Evolutionary conservation across 2,797 vertebrate genomes (phyloP).

Genomic region (Arnoldichthys spilopterus): DNA sequence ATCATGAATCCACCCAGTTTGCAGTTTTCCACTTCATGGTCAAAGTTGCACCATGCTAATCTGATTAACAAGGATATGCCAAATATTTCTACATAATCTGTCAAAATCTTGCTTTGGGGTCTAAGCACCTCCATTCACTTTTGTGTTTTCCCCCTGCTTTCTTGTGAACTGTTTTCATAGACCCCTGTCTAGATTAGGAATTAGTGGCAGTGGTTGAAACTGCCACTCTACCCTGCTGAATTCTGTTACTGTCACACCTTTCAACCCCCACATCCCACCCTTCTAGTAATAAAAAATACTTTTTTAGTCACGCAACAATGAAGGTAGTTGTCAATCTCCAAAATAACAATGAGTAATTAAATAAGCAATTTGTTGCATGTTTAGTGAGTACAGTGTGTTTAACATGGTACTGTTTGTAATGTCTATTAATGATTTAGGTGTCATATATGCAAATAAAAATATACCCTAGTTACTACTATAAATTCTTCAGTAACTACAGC

Average conservation of each 20-base stretch:
- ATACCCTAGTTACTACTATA: too few relatives aligned
- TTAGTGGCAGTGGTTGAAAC: conserved; percentile 60
- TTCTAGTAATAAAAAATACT: neutral
- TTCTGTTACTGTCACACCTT: neutral
- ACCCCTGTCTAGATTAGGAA: conserved; percentile 84
- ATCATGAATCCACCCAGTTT: conserved; percentile 33
- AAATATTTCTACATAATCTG: conserved; percentile 57
- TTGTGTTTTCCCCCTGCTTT: conserved; percentile 30
- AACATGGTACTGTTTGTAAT: too few relatives aligned
- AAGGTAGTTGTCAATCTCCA: neutral
- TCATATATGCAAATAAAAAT: too few relatives aligned
- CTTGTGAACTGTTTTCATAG: conserved; percentile 40
- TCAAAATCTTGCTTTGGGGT: conserved; percentile 38
- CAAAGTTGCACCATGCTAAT: conserved; percentile 55
- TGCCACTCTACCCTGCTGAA: neutral
- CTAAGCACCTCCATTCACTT: conserved; percentile 44
- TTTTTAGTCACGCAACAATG: neutral
- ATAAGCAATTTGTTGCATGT: too few relatives aligned
- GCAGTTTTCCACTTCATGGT: conserved; percentile 36
- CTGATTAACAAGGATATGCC: conserved; percentile 51
- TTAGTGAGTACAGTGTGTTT: too few relatives aligned
- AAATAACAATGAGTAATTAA: too few relatives aligned
- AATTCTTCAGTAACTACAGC: too few relatives aligned
- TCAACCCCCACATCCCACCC: neutral
- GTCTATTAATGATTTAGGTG: too few relatives aligned